A percentile compares a stretch with the other conserved stretches of the same genome.
Evolutionary conservation across 1,140 invertebrate species (phyloP).

Genomic region (Metaphire vulgaris): DNA sequence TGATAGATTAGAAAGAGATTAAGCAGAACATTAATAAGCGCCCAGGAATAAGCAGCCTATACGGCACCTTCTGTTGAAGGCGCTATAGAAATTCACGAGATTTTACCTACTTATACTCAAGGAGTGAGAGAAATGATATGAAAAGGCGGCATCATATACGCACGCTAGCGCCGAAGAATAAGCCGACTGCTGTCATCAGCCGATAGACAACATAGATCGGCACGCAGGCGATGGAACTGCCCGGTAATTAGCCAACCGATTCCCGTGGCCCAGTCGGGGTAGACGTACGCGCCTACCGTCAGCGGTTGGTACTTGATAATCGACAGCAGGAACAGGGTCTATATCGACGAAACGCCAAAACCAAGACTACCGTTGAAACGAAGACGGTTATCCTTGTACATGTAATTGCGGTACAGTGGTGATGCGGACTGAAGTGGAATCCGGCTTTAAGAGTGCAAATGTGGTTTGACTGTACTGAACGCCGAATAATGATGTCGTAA

Average conservation of each 20-base stretch:
- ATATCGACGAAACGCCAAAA: conserved; percentile 3
- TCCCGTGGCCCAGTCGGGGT: conserved; percentile 59
- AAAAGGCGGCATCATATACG: too few relatives aligned
- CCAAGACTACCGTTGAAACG: too few relatives aligned
- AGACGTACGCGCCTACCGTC: conserved; percentile 52
- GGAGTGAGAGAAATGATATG: neutral
- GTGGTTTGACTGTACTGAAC: neutral
- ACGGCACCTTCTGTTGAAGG: neutral
- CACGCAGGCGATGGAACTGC: conserved; percentile 58
- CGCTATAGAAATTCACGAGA: neutral
- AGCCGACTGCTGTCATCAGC: conserved; percentile 36
- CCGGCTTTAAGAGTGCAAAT: neutral
- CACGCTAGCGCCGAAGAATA: neutral
- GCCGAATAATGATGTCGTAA: neutral
- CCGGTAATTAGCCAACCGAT: conserved; percentile 62
- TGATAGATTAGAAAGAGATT: neutral
- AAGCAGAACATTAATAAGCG: neutral
- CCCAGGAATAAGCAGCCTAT: neutral
- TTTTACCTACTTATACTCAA: neutral
- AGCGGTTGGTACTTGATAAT: conserved; percentile 11
- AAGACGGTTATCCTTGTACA: neutral
- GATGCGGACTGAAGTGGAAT: neutral
- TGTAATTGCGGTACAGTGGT: neutral
- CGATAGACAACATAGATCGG: conserved; percentile 58
- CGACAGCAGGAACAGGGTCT: conserved; percentile 30